Percentiles rank a stretch among this genome's conserved stretches.
These are phyloP conservation scores for Himalopsyche kuldschensis DNA, from an alignment of 2,888 invertebrate genomes.

Conservation along the genomic window DNA sequence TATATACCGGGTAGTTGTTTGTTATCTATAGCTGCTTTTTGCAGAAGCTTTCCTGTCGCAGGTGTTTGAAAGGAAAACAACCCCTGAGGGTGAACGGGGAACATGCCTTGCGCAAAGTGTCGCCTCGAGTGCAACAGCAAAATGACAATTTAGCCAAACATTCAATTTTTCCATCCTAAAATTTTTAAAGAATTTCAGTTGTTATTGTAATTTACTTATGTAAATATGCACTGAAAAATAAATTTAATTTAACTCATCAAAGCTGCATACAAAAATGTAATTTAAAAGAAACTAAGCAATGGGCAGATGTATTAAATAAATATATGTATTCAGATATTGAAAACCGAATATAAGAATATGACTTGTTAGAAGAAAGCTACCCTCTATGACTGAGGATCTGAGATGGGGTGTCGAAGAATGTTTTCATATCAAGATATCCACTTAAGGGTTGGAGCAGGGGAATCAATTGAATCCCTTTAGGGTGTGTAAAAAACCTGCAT, in stretches of 20 bases:
- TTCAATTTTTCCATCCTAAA: too few species aligned
- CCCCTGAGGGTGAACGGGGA: not conserved
- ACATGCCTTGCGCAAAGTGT: not conserved
- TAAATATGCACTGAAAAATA: too few species aligned
- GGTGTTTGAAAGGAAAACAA: not conserved
- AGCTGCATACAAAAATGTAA: too few species aligned
- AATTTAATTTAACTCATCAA: too few species aligned
- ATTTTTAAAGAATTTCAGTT: too few species aligned
- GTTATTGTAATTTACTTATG: too few species aligned
- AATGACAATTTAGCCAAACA: too few species aligned
- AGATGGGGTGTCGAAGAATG: constrained; percentile 29
- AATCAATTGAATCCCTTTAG: constrained; percentile 39
- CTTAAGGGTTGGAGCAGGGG: constrained; percentile 28
- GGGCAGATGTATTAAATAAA: too few species aligned
- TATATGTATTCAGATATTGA: too few species aligned
- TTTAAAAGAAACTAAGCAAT: too few species aligned
- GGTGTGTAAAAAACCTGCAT: constrained; percentile 35
- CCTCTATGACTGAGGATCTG: constrained; percentile 2
- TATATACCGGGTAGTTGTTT: not conserved
- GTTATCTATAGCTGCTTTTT: not conserved
- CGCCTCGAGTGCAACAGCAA: not conserved
- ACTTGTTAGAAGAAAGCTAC: not conserved
- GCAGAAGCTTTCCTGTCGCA: not conserved
- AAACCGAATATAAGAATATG: not conserved
- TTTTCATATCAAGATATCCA: constrained; percentile 40